A percentile compares a stretch with the other conserved stretches of the same genome.
Conservation (phyloP, 1,140 invertebrate genomes). For the Lucilia sericata region DNA sequence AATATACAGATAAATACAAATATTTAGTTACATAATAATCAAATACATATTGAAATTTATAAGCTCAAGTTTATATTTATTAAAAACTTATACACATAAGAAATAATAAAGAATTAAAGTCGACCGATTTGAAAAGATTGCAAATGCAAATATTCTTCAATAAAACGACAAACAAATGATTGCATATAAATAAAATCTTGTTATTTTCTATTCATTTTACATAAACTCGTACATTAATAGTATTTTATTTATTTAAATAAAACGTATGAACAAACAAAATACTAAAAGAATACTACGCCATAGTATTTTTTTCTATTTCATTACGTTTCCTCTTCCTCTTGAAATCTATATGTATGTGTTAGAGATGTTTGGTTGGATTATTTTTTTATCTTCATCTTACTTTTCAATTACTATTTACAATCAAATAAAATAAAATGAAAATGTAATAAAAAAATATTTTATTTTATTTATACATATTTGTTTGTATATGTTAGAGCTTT, state of each 20-base stretch:
- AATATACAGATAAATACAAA: not conserved
- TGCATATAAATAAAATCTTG: not conserved
- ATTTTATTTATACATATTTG: not conserved
- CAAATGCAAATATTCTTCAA: slow-evolving; percentile 8
- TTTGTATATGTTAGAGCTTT: not conserved
- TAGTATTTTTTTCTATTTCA: slow-evolving; percentile 3
- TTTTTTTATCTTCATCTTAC: not conserved
- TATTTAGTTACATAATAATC: no score
- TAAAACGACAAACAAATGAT: not conserved
- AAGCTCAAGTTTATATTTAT: slow-evolving; percentile 12
- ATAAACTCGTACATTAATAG: no score
- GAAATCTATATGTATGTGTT: not conserved
- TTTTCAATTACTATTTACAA: not conserved
- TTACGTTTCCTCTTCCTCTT: slow-evolving; percentile 15
- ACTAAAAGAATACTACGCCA: slow-evolving; percentile 1
- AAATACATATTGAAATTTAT: not conserved
- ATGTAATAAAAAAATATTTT: not conserved
- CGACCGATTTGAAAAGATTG: not conserved
- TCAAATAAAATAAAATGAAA: not conserved
- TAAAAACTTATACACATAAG: not conserved
- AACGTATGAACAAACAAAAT: no score
- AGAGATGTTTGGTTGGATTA: not conserved
- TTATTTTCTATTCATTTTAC: not conserved
- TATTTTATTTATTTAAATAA: no score
- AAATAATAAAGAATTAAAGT: not conserved